These are phyloP conservation scores for Fistularia commersonii DNA, from an alignment of 2,797 vertebrate species.

Conservation along the genomic window DNA sequence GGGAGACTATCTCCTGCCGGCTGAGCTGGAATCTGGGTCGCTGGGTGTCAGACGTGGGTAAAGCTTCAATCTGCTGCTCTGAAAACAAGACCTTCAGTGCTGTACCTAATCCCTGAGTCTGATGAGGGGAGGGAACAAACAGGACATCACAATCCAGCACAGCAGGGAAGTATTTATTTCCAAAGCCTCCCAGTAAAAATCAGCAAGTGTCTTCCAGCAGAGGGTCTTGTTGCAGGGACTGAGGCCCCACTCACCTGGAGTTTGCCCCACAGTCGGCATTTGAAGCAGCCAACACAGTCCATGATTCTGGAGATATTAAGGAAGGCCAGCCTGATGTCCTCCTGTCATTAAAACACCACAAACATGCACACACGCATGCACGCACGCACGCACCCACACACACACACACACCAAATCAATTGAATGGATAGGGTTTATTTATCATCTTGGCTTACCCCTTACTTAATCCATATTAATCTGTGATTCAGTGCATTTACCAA, in stretches of 20 bases:
- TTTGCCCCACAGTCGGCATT: conserved; percentile 95
- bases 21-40: conserved; percentile 94
- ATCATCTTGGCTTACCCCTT: no score
- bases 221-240: no score
- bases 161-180: no score
- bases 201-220: no score
- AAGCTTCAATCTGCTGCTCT: conserved; percentile 91
- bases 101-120: conserved; percentile 94
- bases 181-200: no score
- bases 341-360: conserved; percentile 63
- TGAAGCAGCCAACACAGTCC: conserved; percentile 98
- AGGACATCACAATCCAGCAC: not conserved
- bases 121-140: not conserved
- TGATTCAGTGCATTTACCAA: no score
- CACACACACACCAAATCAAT: conserved; percentile 9
- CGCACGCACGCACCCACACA: no score
- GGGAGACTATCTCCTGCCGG: conserved; percentile 90
- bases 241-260: conserved; percentile 79
- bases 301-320: conserved; percentile 98
- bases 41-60: conserved; percentile 75
- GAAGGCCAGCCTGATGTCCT: conserved; percentile 94
- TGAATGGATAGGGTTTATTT: no score
- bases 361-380: no score
- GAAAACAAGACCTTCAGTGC: conserved; percentile 96
- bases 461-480: no score